Percentiles rank a stretch among this genome's conserved stretches.
These are phyloP conservation scores for Aphyosemion australe DNA, from an alignment of 2,113 vertebrate species.

Conservation along the genomic window DNA sequence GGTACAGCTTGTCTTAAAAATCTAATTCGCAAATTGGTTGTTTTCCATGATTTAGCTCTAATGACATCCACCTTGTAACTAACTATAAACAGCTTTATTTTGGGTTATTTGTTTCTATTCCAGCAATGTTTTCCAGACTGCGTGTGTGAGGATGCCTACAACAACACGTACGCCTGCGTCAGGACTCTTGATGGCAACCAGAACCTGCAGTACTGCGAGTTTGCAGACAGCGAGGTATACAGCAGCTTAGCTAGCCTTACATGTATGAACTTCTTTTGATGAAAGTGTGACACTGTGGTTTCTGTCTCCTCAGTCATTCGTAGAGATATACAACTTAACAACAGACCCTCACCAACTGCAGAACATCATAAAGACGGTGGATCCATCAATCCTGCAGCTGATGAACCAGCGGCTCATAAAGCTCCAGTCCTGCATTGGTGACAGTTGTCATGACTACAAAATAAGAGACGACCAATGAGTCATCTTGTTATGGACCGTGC, in stretches of 20 bases:
- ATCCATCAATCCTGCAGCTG: conserved; percentile 74
- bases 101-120: neutral
- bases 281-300: neutral
- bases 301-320: conserved; percentile 67
- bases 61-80: neutral
- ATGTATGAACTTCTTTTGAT: neutral
- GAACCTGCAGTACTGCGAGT: conserved; percentile 85
- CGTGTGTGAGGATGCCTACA: conserved; percentile 82
- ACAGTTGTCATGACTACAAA: conserved; percentile 63
- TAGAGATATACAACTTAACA: conserved; percentile 82
- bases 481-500: neutral
- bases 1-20: too few relatives aligned
- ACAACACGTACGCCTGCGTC: conserved; percentile 85
- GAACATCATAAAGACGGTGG: conserved; percentile 82
- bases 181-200: conserved; percentile 56
- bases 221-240: conserved; percentile 81
- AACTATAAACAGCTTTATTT: neutral
- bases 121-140: conserved; percentile 85
- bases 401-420: conserved; percentile 85
- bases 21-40: too few relatives aligned
- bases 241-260: too few relatives aligned
- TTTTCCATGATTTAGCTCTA: too few relatives aligned
- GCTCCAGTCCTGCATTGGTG: conserved; percentile 78
- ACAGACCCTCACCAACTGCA: conserved; percentile 80
- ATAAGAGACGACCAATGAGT: neutral